Base-by-base conservation (phyloP, 2,797 vertebrate species). In the Orientallactaga sibirica region DNA sequence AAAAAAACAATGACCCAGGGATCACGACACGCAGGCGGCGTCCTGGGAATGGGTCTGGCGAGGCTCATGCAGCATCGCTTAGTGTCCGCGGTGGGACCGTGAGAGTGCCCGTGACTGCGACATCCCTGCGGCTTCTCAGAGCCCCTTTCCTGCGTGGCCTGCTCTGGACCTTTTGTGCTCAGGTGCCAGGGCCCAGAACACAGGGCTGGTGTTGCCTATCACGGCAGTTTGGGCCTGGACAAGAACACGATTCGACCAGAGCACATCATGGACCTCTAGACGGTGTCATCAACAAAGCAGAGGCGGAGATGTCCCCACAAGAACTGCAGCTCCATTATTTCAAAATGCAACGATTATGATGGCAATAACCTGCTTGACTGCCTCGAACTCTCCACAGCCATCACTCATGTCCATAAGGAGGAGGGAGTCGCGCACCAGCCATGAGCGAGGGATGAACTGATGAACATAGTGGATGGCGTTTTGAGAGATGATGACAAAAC, bases 181-280 rank as follows among this genome's bases (percentile, higher is more conserved):
- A 3, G 41, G 85, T 33, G 71, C 88, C 58, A 41, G 95, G 74
- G 97, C 98, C 14, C 97, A 98, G 96, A 98, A 11, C 98, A 97
- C 0, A 66, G 84, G 48, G 98, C 94, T 58, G 98, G 97, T 61
- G 97, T 90, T 79, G 97, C 98, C 33, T 96, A 98, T 9, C 78
- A 97, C 0, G 97, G 98, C 89, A 94, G 67, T 68, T 93, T 98
- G 85, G 99, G 98, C n/a, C 98, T 99, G 73, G 99, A 99, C 97
- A 99, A 96, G 97, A 99, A 98, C 97, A 98, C 99, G 96, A 98
- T 99, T 55, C 91, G 99, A 99, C 97, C 99, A 98, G 99, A 99
- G 99, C 99, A 99, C 97, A 99, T 99, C 96, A 99, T 99, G 99
- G 99, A 99, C 97, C 99, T 97, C 98, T 99, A 93, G 99, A 99